Evolutionary conservation across 2,888 invertebrate species (phyloP), one percentile per base, ranked within the genome.

Genomic region (Cantharis rufa): DNA sequence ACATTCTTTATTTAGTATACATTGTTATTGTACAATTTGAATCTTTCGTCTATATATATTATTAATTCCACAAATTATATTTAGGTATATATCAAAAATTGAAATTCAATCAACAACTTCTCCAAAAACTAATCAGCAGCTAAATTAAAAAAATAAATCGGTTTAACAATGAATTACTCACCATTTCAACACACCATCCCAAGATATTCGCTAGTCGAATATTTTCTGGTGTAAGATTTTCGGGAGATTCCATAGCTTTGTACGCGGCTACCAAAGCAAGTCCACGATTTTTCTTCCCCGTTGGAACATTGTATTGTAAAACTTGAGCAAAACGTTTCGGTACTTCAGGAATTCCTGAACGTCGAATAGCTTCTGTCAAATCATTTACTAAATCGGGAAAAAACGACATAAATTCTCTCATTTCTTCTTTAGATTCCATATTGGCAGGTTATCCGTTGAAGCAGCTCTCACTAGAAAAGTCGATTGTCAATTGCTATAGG

Each of bases 151-250:
- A 5, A 21, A 5, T 5, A 5, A 21, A 21, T 21, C 21, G 7
- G 1, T 5, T 21, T 5, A 95, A 95, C 18, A 63, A 15, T 18
- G 10, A 69, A 15, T 1, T 16, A 89, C 92, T 90, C 87, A 98
- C 98, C 94, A 98, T 92, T 92, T 98, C 98, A 4, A 95, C 92
- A 86, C 97, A 97, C 97, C 98, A 98, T 79, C 97, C 98, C 87
- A 98, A 90, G 82, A 97, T 93, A 81, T 95, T 93, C 0, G 96
- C 95, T 77, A 93, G 87, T 82, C 93, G 92, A 62, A 97, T 88
- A 83, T 95, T 95, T 81, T 96, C 95, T 0, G 94, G 92, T 0
- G 94, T 94, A 3, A 94, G 88, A 77, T 92, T 90, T n/a, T 92
- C 90, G 1, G 91, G 90, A 75, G 91, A 89, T 82, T 92, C 93